Evolutionary conservation across 2,797 vertebrate genomes (phyloP).

Genomic region (Neoniphon sammara): DNA sequence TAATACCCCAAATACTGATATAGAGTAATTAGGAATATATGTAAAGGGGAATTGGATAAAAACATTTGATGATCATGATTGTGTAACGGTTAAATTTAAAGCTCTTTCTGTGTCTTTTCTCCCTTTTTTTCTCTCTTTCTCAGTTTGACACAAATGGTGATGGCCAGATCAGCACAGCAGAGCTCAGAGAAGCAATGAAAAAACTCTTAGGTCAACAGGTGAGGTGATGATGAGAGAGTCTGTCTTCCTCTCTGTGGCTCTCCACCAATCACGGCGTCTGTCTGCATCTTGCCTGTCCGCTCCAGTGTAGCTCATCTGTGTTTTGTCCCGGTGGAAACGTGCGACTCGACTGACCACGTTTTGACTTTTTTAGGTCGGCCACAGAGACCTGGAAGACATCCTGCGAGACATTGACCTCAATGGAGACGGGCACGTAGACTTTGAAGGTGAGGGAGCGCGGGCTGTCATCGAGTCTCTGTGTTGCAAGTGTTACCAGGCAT

Average conservation of each 20-base stretch:
- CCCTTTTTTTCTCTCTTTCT: constrained; percentile 48
- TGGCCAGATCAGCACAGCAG: constrained; percentile 95
- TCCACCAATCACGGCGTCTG: constrained; percentile 38
- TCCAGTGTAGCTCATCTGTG: not conserved
- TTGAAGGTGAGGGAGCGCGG: constrained; percentile 88
- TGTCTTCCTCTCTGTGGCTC: constrained; percentile 9
- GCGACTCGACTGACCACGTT: constrained; percentile 10
- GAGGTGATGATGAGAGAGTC: constrained; percentile 30
- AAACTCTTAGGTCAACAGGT: constrained; percentile 96
- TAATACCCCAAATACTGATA: too few species aligned
- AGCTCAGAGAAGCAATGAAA: constrained; percentile 97
- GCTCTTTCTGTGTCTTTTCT: not conserved
- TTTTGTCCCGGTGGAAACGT: constrained; percentile 19
- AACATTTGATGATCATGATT: too few species aligned
- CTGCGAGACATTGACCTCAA: constrained; percentile 97
- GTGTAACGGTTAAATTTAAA: too few species aligned
- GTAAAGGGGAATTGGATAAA: too few species aligned
- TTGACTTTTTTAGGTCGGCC: constrained; percentile 85
- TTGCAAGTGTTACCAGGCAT: not conserved
- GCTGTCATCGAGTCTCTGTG: not conserved
- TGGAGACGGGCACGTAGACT: constrained; percentile 96
- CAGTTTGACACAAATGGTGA: constrained; percentile 99
- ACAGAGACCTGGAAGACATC: constrained; percentile 97
- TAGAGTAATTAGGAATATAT: too few species aligned
- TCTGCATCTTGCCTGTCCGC: constrained; percentile 16